phyloP scores from a whole-genome alignment of 2,797 vertebrate species.

The Fringilla coelebs region DNA sequence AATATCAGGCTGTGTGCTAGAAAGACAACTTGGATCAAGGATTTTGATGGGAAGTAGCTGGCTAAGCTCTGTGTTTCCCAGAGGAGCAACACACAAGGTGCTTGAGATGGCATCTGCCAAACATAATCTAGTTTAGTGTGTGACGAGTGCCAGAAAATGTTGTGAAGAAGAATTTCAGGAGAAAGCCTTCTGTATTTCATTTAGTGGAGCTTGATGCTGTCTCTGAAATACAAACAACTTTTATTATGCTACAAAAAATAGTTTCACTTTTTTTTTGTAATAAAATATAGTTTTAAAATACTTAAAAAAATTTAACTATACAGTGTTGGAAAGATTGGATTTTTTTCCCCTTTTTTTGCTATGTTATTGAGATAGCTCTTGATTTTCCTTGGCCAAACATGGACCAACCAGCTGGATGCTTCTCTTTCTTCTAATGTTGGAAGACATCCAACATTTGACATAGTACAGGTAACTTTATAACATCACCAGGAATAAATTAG shows the following conservation, averaged over 20 bases:
- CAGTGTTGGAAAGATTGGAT: slow-evolving; percentile 1
- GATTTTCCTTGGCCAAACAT: background rate
- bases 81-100: background rate
- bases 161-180: background rate
- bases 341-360: background rate
- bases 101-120: background rate
- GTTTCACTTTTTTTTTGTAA: slow-evolving; percentile 27
- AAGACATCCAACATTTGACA: background rate
- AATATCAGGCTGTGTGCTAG: background rate
- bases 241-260: slow-evolving; percentile 56
- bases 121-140: background rate
- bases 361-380: background rate
- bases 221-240: slow-evolving; percentile 53
- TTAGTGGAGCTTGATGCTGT: background rate
- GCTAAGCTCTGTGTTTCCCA: background rate
- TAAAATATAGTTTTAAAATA: slow-evolving; percentile 59
- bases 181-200: background rate
- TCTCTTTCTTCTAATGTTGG: background rate
- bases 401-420: background rate
- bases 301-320: slow-evolving; percentile 30
- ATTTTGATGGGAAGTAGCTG: background rate
- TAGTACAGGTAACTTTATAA: background rate
- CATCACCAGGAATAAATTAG: background rate
- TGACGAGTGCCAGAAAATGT: background rate
- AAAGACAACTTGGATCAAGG: background rate